phyloP scores from a whole-genome alignment of 2,113 vertebrate genomes.

The Brachirus orientalis region DNA sequence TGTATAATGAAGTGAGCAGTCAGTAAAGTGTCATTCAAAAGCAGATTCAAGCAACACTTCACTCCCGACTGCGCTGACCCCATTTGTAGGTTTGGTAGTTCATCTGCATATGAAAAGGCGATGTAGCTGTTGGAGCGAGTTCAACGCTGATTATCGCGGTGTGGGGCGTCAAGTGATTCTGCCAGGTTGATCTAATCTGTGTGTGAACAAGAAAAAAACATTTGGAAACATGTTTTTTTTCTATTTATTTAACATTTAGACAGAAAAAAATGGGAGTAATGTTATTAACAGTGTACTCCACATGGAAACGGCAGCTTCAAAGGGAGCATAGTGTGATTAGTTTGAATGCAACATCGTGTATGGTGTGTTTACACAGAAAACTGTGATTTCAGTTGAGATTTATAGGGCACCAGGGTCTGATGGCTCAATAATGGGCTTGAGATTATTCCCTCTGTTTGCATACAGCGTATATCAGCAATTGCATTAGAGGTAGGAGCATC shows the following conservation, averaged over 20 bases:
- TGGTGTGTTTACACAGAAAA: slow-evolving; percentile 6
- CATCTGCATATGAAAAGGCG: slow-evolving; percentile 64
- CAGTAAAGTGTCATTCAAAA: slow-evolving; percentile 15
- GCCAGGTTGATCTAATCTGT: slow-evolving; percentile 39
- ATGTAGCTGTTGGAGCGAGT: too few relatives aligned
- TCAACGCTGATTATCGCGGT: slow-evolving; percentile 44
- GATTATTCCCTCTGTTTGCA: slow-evolving; percentile 63
- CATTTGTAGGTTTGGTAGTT: slow-evolving; percentile 28
- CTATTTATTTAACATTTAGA: too few relatives aligned
- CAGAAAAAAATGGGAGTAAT: neutral
- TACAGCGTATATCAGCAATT: slow-evolving; percentile 30
- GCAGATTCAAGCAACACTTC: slow-evolving; percentile 23
- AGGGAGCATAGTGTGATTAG: neutral
- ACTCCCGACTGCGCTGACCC: too few relatives aligned
- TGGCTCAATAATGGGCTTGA: slow-evolving; percentile 33
- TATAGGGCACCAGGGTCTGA: neutral
- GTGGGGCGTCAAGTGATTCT: slow-evolving; percentile 34
- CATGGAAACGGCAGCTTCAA: neutral
- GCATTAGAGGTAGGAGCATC: slow-evolving; percentile 35
- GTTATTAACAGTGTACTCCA: neutral
- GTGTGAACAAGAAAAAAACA: too few relatives aligned
- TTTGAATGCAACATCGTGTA: neutral
- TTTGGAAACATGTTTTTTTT: too few relatives aligned
- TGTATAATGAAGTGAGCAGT: neutral
- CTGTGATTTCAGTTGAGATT: slow-evolving; percentile 2